Base-by-base conservation (phyloP, 2,113 vertebrate species). In the Epinephelus moara region DNA sequence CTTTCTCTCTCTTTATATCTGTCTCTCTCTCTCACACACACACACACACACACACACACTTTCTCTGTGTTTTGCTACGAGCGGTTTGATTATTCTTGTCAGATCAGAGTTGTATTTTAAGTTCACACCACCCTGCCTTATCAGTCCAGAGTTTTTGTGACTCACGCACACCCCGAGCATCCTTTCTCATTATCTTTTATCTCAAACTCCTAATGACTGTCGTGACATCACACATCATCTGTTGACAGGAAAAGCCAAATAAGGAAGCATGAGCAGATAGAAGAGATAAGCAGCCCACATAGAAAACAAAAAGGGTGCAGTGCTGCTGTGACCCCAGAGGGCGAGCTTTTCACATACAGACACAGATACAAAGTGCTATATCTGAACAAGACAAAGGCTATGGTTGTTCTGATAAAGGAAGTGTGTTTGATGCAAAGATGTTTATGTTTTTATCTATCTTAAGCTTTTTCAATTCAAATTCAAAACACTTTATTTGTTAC, bases 181-280 rank as follows among this genome's bases (percentile, higher is more conserved):
- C 67, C 33, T 78, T 60, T 77, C 84, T 79, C 61, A 64, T 89
- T 56, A 62, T 78, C 49, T 74, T 82, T 77, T 18, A 87, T 92
- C 85, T 85, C 47, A 0, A 82, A 70, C 79, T 77, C 42, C 75
- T 78, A 78, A 85, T 85, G 84, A 33, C 68, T 86, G 90, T 75
- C 56, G n/a, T 90, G 91, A 93, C 42, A 71, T 92, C 21, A 93
- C 59, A 64, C 57, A 3, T 53, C 88, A 80, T 87, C 14, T 91
- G 90, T 90, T 67, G 92, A 85, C 92, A 95, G 95, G 94, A 96
- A 96, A 93, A 82, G 80, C 77, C 89, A 93, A 94, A 96, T 90
- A 88, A 85, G 90, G 75, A 88, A 84, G 90, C 42, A n/a, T 70
- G 84, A 67, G 75, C 55, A 70, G 80, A 88, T 79, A 62, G 64